Evolutionary conservation across 2,113 vertebrate species (phyloP).

Genomic region (Falcunculus frontatus): DNA sequence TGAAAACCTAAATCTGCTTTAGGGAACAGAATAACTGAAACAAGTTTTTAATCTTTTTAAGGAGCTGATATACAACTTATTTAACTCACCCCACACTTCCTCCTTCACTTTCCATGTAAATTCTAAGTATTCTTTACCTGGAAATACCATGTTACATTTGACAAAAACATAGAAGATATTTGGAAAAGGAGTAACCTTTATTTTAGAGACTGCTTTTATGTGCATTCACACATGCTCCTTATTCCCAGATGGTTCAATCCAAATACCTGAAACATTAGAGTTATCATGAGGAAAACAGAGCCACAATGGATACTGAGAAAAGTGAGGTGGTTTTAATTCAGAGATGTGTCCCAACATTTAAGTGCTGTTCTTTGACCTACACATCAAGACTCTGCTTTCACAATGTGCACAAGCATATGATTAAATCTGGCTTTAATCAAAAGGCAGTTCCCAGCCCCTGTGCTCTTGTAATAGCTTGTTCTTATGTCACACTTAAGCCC

Average conservation of each 20-base stretch:
- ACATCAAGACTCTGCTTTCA: neutral
- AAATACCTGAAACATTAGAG: neutral
- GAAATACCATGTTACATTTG: neutral
- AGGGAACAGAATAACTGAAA: neutral
- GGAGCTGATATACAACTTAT: neutral
- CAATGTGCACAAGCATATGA: slow-evolving; percentile 44
- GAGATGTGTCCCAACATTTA: slow-evolving; percentile 31
- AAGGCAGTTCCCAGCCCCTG: neutral
- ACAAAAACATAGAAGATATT: neutral
- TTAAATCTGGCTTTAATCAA: neutral
- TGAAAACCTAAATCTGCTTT: neutral
- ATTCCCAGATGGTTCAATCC: neutral
- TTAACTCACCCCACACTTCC: neutral
- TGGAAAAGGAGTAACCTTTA: slow-evolving; percentile 35
- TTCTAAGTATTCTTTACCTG: neutral
- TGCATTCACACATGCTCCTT: neutral
- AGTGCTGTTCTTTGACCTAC: slow-evolving; percentile 17
- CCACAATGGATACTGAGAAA: neutral
- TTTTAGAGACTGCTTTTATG: slow-evolving; percentile 26
- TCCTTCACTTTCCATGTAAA: neutral
- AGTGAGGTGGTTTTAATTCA: slow-evolving; percentile 31
- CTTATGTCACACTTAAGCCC: neutral
- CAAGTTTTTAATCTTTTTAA: neutral
- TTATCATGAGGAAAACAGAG: neutral
- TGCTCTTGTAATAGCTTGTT: neutral